phyloP scores from a whole-genome alignment of 2,888 invertebrate species.

The Neelides folsomi region DNA sequence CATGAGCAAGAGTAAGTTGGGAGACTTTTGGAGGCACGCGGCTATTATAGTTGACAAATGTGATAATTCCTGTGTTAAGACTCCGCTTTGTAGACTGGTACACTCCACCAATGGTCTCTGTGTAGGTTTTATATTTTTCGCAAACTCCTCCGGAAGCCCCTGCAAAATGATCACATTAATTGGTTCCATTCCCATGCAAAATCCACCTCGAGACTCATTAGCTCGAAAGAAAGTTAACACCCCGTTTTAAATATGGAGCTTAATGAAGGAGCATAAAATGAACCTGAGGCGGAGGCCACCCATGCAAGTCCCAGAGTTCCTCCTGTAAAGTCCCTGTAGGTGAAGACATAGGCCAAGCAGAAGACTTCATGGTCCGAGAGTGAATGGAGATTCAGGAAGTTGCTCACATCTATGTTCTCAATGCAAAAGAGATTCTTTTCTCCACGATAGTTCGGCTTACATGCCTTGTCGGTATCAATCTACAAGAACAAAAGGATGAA shows the following conservation, averaged over 20 bases:
- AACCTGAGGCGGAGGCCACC: slow-evolving; percentile 85
- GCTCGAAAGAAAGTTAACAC: neutral
- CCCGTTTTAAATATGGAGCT: neutral
- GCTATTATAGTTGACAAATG: slow-evolving; percentile 95
- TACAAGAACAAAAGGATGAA: slow-evolving; percentile 42
- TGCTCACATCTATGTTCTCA: slow-evolving; percentile 96
- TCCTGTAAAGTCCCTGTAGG: slow-evolving; percentile 92
- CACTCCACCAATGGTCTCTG: slow-evolving; percentile 85
- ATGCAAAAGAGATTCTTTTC: slow-evolving; percentile 81
- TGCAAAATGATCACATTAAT: slow-evolving; percentile 31
- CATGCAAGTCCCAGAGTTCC: slow-evolving; percentile 96
- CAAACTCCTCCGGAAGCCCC: slow-evolving; percentile 98
- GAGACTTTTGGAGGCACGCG: slow-evolving; percentile 95
- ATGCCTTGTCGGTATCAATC: slow-evolving; percentile 80
- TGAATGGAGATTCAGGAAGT: slow-evolving; percentile 95
- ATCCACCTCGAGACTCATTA: neutral
- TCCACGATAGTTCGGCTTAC: slow-evolving; percentile 51
- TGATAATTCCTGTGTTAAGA: slow-evolving; percentile 96
- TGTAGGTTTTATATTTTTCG: slow-evolving; percentile 93
- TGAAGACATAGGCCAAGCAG: slow-evolving; percentile 98
- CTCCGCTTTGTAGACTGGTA: slow-evolving; percentile 87
- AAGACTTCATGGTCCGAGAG: slow-evolving; percentile 94
- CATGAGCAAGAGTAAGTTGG: slow-evolving; percentile 92
- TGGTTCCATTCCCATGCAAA: neutral
- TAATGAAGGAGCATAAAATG: neutral